Base-by-base conservation (phyloP, 2,797 vertebrate genomes). In the Xerus rutilus region DNA sequence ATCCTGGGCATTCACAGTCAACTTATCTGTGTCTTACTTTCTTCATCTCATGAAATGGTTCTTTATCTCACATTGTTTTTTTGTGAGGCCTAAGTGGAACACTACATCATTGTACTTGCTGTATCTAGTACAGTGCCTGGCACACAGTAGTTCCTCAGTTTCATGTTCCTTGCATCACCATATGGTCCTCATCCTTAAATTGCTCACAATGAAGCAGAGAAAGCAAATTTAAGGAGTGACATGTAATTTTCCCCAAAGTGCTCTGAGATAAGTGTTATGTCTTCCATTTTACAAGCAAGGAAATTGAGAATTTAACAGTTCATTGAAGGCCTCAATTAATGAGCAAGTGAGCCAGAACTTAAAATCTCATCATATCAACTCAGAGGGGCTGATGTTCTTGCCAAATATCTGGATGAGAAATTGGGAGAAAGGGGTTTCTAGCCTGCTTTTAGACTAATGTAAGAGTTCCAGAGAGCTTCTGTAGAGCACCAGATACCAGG, bases 141-240 rank as follows among this genome's bases (percentile, higher is more conserved):
- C 23, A 84, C 10, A 43, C 13, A 4, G 11, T 28, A 77, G 47
- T 67, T 72, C 35, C 35, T 94, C 11, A 30, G 3, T 74, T 65
- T 54, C 62, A 49, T 57, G 21, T 49, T 83, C n/a, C 69, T 87
- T 92, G 67, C 64, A 64, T 85, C 73, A 78, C 14, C 17, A 82
- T 45, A 49, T 90, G 43, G n/a, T 73, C 65, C 5, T 28, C 43
- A 49, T 49, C 59, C 35, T 93, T 20, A 83, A 83, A 39, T 57
- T 92, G 25, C 47, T 91, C 35, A 85, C 12, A 73, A 59, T 77
- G 47, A 67, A 92, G 25, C 64, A 23, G 7, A 86, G 64, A 65
- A 89, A 92, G 91, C 25, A 94, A 32, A 93, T n/a, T 25, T 64
- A 91, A 59, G 9, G 76, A 43, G 81, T 86, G 64, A 87, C 12